phyloP scores from a whole-genome alignment of 2,113 vertebrate genomes.

The Burhinus oedicnemus region DNA sequence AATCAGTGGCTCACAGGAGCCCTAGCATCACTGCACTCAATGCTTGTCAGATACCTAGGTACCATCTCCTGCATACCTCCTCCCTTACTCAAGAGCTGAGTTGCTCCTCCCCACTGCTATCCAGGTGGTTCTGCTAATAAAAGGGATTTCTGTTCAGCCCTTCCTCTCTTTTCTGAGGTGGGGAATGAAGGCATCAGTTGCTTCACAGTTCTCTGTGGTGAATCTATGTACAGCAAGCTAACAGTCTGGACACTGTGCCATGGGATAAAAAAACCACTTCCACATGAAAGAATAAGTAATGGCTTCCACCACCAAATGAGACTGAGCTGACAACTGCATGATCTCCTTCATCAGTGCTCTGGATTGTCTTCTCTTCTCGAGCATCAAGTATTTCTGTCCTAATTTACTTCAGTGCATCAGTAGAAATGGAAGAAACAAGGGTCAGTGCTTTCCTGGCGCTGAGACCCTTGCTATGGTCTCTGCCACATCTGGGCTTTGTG shows the following conservation, averaged over 20 bases:
- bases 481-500: not conserved
- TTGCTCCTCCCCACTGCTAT: not conserved
- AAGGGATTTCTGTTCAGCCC: not conserved
- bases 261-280: not conserved
- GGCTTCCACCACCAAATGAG: not conserved
- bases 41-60: not conserved
- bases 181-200: not conserved
- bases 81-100: not conserved
- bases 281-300: not conserved
- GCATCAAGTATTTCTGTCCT: not conserved
- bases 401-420: not conserved
- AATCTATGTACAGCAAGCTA: not conserved
- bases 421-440: not conserved
- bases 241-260: not conserved
- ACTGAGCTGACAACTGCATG: not conserved
- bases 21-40: accelerated
- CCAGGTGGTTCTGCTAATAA: not conserved
- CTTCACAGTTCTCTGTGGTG: not conserved
- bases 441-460: not conserved
- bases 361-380: not conserved
- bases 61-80: not conserved
- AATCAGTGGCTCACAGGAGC: not conserved
- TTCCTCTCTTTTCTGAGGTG: not conserved
- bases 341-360: not conserved
- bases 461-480: not conserved